These are phyloP conservation scores for Pterophyllum scalare DNA, from an alignment of 2,113 vertebrate genomes.

Conservation along the genomic window DNA sequence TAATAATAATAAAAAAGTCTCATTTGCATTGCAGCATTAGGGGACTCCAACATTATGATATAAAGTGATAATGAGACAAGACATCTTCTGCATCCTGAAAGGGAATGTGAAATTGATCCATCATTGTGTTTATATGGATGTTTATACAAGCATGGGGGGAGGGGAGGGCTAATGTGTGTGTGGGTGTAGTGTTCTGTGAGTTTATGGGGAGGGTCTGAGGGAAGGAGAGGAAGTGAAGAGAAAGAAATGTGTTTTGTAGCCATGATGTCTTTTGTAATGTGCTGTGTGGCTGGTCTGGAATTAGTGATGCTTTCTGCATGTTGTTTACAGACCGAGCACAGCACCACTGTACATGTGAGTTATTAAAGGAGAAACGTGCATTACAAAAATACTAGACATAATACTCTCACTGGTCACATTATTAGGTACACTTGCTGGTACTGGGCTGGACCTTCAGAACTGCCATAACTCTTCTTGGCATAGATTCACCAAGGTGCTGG, in stretches of 20 bases:
- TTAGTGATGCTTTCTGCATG: neutral
- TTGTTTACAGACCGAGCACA: constrained; percentile 4
- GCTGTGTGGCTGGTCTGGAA: neutral
- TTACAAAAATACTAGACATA: neutral
- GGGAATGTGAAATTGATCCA: constrained; percentile 70
- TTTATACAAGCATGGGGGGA: constrained; percentile 25
- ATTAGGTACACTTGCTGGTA: neutral
- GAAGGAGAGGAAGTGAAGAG: neutral
- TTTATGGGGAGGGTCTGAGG: constrained; percentile 24
- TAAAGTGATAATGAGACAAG: constrained; percentile 58
- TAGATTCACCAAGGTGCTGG: neutral
- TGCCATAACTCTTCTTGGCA: neutral
- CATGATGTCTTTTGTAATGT: constrained; percentile 1
- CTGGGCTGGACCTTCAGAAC: neutral
- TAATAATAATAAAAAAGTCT: constrained; percentile 23
- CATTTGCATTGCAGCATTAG: constrained; percentile 64
- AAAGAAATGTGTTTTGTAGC: neutral
- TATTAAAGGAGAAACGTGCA: neutral
- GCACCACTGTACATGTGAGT: neutral
- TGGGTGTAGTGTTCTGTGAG: constrained; percentile 31
- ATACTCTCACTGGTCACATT: constrained; percentile 10
- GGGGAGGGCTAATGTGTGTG: constrained; percentile 31
- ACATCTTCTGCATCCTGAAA: constrained; percentile 47
- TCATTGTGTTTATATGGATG: constrained; percentile 56
- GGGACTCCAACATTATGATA: constrained; percentile 51